These are phyloP conservation scores for Amazona finschi DNA, from an alignment of 2,797 vertebrate genomes.

Conservation along the genomic window DNA sequence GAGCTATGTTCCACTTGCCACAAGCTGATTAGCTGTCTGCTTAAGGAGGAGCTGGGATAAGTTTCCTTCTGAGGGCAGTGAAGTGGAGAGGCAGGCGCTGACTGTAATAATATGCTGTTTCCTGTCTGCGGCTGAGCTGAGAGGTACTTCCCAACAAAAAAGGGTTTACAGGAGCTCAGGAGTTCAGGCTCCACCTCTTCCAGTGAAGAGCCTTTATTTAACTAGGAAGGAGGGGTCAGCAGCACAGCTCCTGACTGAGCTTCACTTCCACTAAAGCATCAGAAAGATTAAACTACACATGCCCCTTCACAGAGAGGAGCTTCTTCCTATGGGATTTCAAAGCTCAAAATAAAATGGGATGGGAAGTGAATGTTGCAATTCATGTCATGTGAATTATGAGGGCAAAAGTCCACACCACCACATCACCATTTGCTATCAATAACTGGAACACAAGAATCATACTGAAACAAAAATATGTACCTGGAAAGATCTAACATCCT, in stretches of 20 bases:
- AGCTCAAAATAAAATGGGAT: background rate
- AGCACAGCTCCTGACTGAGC: background rate
- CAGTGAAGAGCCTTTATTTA: background rate
- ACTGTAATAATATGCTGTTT: slow-evolving; percentile 42
- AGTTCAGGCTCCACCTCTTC: slow-evolving; percentile 44
- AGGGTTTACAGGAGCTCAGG: slow-evolving; percentile 26
- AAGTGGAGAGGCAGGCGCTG: slow-evolving; percentile 21
- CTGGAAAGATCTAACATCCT: background rate
- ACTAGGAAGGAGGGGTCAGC: background rate
- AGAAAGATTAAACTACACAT: background rate
- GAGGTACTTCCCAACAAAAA: slow-evolving; percentile 40
- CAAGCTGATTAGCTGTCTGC: slow-evolving; percentile 34
- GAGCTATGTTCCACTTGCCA: background rate
- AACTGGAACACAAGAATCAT: background rate
- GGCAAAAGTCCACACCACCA: background rate
- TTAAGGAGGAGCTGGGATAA: slow-evolving; percentile 31
- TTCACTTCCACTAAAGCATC: background rate
- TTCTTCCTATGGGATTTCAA: slow-evolving; percentile 19
- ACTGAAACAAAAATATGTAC: background rate
- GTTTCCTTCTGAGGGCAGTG: slow-evolving; percentile 14
- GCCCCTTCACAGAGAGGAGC: background rate
- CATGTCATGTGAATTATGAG: background rate
- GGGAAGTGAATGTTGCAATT: slow-evolving; percentile 12
- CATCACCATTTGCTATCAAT: background rate
- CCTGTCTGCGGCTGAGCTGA: slow-evolving; percentile 37